These are phyloP conservation scores for Pangasius larnaudii DNA, from an alignment of 2,797 vertebrate genomes.

Conservation along the genomic window DNA sequence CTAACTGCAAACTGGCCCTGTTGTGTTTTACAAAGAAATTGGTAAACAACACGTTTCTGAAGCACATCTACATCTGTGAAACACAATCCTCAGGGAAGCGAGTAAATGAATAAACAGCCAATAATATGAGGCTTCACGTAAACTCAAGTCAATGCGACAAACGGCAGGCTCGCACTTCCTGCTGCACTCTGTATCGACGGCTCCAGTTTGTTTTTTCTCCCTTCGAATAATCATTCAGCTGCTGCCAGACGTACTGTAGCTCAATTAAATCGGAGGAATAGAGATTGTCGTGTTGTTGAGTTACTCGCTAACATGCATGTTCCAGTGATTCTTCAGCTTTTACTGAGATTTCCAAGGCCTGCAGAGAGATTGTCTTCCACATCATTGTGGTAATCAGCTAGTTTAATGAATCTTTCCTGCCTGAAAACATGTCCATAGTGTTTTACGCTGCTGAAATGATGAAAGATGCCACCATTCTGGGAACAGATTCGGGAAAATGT, in stretches of 20 bases:
- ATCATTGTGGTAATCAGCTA: not conserved
- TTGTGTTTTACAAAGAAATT: not conserved
- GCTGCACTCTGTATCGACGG: not conserved
- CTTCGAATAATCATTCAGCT: slow-evolving; percentile 4
- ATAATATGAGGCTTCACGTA: slow-evolving; percentile 1
- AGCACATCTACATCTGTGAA: not conserved
- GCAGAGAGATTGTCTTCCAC: not conserved
- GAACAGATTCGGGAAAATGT: not conserved
- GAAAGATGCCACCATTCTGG: not conserved
- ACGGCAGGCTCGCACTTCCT: slow-evolving; percentile 19
- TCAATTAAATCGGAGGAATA: not conserved
- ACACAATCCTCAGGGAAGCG: not conserved
- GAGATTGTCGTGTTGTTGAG: not conserved
- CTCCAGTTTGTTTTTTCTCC: not conserved
- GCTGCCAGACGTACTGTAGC: not conserved
- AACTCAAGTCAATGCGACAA: slow-evolving; percentile 31
- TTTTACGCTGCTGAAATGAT: not conserved
- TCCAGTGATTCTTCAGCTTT: not conserved
- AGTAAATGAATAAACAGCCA: slow-evolving; percentile 9
- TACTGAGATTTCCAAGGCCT: not conserved
- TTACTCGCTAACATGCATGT: not conserved
- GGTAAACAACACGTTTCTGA: no score
- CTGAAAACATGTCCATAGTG: not conserved
- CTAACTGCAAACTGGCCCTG: not conserved
- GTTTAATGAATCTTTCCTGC: not conserved